Base-by-base conservation (phyloP, 1,140 invertebrate species). In the Nautilus pompilius region DNA sequence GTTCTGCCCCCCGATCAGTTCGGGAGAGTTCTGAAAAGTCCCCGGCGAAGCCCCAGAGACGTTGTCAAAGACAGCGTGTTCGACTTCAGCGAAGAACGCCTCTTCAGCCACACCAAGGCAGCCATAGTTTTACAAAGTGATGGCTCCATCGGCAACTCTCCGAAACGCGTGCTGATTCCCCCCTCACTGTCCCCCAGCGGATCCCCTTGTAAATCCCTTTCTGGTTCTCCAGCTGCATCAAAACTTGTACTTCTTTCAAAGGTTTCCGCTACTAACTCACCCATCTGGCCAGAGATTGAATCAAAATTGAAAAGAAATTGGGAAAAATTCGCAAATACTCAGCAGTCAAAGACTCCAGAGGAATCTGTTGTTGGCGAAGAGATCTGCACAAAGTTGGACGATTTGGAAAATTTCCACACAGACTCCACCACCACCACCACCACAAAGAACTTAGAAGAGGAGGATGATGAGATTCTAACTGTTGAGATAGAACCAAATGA, bases 1-100 rank as follows among this genome's bases (percentile, higher is more conserved):
- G 75, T 71, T 51, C 67, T 80, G n/a, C 79, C 79, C 20, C 34
- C 58, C 5, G 75, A 77, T 5, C 77, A 80, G 41, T 73, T 72
- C 59, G 54, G 66, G 28, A 28, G 60, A 13, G 72, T 66, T 64
- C 46, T 60, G 22, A 73, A 65, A 67, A 77, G 72, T 67, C 75
- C 75, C 10, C 66, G 71, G 34, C 51, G 45, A 10, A 33, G 29
- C 4, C 30, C 33, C 17, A 70, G 46, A 33, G 60, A 22, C 15
- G 49, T 58, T 5, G 53, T 60, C 6, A 65, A 71, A 20, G 62
- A 67, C 26, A 62, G 54, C 28, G 63, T 66, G 34, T 77, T 76
- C 69, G 68, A 70, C 30, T 79, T 77, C 62, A 72, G 71, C 62
- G 78, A 80, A 57, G 77, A 75, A 26, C 58, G 70, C 45, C 66